Percentiles rank a stretch among this genome's conserved stretches.
Conservation (phyloP, 2,888 invertebrate genomes). For the Tridacna crocea region DNA sequence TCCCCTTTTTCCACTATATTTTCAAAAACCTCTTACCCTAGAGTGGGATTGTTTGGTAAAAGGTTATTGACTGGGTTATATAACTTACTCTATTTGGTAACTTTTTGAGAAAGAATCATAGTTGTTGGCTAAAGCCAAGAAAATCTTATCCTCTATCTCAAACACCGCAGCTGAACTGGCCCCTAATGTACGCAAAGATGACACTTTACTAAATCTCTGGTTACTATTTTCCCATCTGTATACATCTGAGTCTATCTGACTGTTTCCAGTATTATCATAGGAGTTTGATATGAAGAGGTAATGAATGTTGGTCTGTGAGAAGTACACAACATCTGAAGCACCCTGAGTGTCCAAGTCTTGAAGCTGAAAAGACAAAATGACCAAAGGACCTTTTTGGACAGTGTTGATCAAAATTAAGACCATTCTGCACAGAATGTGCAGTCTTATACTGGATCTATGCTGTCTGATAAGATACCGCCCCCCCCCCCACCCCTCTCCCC, state of each 20-base stretch:
- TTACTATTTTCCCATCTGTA: constrained; percentile 76
- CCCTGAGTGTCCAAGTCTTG: constrained; percentile 78
- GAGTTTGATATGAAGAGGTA: constrained; percentile 78
- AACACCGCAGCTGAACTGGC: constrained; percentile 72
- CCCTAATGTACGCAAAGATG: constrained; percentile 74
- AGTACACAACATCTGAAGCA: constrained; percentile 76
- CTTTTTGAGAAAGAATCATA: constrained; percentile 70
- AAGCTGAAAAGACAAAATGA: constrained; percentile 64
- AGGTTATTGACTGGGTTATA: background rate
- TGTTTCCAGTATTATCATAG: constrained; percentile 73
- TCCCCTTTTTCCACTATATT: background rate
- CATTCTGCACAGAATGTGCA: too few relatives aligned
- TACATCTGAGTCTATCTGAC: constrained; percentile 71
- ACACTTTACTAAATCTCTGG: constrained; percentile 71
- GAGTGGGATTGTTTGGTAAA: background rate
- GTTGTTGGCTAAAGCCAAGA: constrained; percentile 78
- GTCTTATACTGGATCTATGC: too few relatives aligned
- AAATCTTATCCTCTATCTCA: constrained; percentile 69
- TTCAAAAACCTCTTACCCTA: background rate
- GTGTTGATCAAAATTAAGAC: too few relatives aligned
- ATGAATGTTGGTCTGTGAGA: constrained; percentile 62
- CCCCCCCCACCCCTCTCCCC: too few relatives aligned
- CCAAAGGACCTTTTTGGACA: too few relatives aligned
- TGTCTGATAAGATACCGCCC: too few relatives aligned
- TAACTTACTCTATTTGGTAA: constrained; percentile 71